Evolutionary conservation across 2,797 vertebrate species (phyloP).

Genomic region (Urosaurus nigricauda): DNA sequence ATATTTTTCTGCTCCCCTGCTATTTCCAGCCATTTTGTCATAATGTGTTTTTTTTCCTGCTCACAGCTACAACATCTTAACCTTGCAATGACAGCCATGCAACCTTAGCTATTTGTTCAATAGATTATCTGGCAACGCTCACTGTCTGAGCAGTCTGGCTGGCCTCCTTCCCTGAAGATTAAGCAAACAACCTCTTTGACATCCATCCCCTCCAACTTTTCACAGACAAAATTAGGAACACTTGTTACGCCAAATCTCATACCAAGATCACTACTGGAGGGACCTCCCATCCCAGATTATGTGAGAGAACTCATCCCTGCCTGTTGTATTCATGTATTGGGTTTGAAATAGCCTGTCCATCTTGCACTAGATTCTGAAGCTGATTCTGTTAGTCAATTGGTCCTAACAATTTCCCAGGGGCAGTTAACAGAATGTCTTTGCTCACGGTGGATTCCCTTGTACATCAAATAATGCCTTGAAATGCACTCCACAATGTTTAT

Average conservation of each 20-base stretch:
- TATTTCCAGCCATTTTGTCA: constrained; percentile 14
- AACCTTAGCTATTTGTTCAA: constrained; percentile 49
- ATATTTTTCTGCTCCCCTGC: constrained; percentile 8
- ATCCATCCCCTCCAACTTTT: constrained; percentile 4
- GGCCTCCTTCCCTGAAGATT: constrained; percentile 9
- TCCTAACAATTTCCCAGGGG: neutral
- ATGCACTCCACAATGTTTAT: neutral
- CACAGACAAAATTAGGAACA: neutral
- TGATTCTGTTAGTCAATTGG: neutral
- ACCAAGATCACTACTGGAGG: neutral
- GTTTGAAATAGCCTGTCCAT: neutral
- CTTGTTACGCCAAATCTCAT: neutral
- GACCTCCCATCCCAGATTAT: neutral
- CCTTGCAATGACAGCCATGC: constrained; percentile 18
- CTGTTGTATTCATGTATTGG: neutral
- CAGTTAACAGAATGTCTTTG: neutral
- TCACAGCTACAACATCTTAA: neutral
- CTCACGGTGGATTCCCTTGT: neutral
- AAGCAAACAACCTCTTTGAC: constrained; percentile 48
- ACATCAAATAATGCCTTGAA: neutral
- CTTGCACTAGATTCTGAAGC: neutral
- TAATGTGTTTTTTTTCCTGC: constrained; percentile 32
- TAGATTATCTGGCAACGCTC: constrained; percentile 5
- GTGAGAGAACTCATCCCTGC: neutral
- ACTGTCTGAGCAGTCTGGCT: constrained; percentile 45